Evolutionary conservation across 2,113 vertebrate species (phyloP).

Genomic region (Chelonoidis abingdonii): DNA sequence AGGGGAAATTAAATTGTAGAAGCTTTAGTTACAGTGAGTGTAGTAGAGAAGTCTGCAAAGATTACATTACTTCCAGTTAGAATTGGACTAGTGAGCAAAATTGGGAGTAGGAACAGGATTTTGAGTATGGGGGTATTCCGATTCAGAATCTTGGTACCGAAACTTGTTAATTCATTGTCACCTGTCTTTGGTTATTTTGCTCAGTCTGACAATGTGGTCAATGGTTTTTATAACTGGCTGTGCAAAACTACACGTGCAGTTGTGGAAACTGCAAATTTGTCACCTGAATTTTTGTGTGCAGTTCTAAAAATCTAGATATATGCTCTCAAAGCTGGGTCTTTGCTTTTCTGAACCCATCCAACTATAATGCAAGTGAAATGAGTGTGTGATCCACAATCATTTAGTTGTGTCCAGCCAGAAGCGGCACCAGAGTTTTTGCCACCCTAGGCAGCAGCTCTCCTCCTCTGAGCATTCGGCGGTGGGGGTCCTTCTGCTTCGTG

Average conservation of each 20-base stretch:
- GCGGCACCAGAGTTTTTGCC: too few species aligned
- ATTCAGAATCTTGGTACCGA: neutral
- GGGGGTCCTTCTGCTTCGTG: too few species aligned
- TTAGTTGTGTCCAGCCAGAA: conserved; percentile 2
- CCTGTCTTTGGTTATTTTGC: neutral
- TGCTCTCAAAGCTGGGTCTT: neutral
- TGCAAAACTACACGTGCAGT: neutral
- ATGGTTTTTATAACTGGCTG: neutral
- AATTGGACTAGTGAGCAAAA: rapidly evolving
- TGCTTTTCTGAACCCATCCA: neutral
- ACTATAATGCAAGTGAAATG: neutral
- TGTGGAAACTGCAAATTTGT: neutral
- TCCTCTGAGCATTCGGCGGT: too few species aligned
- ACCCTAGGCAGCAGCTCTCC: too few species aligned
- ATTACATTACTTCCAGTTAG: neutral
- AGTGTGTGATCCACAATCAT: neutral
- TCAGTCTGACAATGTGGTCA: neutral
- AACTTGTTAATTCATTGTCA: neutral
- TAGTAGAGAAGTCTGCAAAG: rapidly evolving
- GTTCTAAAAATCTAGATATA: neutral
- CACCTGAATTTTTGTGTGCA: neutral
- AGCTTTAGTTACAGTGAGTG: neutral
- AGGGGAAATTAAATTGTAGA: neutral
- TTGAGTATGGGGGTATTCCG: neutral
- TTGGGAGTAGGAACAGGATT: rapidly evolving